Conservation (phyloP, 2,113 vertebrate genomes). For the Melanostigma gelatinosum region DNA sequence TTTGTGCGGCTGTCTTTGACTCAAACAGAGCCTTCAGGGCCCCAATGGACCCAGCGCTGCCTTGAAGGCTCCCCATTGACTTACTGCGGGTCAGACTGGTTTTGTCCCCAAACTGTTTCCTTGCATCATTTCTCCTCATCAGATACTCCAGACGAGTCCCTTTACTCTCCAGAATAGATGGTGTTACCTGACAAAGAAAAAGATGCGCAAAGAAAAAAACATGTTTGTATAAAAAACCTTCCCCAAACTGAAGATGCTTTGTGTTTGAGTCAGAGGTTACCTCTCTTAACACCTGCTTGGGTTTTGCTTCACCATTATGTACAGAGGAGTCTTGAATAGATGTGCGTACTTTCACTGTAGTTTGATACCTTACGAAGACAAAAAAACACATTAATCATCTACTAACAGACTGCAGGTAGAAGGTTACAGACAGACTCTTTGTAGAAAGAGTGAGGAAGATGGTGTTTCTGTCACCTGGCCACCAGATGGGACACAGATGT, state of each 20-base stretch:
- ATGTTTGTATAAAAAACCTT: neutral
- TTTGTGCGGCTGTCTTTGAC: conserved; percentile 37
- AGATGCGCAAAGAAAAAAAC: neutral
- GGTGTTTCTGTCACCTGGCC: conserved; percentile 74
- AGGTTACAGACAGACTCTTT: neutral
- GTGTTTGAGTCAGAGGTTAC: conserved; percentile 51
- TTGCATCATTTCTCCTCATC: conserved; percentile 38
- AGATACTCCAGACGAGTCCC: conserved; percentile 29
- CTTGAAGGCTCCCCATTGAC: conserved; percentile 68
- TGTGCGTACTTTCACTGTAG: conserved; percentile 57
- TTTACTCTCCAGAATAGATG: conserved; percentile 7
- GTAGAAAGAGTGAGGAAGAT: neutral
- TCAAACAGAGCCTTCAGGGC: conserved; percentile 78
- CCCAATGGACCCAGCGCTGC: conserved; percentile 39
- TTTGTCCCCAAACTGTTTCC: conserved; percentile 17
- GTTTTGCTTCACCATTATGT: conserved; percentile 44
- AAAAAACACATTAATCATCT: neutral
- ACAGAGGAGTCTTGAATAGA: conserved; percentile 18
- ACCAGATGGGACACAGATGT: conserved; percentile 86
- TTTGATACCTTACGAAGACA: conserved; percentile 83
- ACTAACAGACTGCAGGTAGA: neutral
- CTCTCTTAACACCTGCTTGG: conserved; percentile 53
- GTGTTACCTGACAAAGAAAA: conserved; percentile 39
- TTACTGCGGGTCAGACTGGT: conserved; percentile 60
- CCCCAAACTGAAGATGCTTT: neutral